A percentile compares a stretch with the other conserved stretches of the same genome.
Conservation (phyloP, 2,113 vertebrate species). For the Pterocles orientalis region DNA sequence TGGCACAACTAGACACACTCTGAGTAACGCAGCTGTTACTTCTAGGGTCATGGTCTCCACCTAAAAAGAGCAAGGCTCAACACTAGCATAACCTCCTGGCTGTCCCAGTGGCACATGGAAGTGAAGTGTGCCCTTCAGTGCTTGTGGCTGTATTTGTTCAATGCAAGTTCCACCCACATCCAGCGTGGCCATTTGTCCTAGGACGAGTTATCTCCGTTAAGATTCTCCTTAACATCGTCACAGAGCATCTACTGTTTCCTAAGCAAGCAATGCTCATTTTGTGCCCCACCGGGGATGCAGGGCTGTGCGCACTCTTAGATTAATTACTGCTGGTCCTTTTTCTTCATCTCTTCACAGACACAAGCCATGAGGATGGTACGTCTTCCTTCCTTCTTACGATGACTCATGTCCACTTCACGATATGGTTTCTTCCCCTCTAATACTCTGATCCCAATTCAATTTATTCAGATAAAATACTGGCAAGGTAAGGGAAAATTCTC, state of each 20-base stretch:
- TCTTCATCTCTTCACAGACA: neutral
- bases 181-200: neutral
- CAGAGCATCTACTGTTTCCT: neutral
- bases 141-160: neutral
- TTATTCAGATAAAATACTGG: neutral
- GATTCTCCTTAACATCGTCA: fast-evolving
- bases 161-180: neutral
- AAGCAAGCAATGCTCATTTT: neutral
- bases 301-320: neutral
- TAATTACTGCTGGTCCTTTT: neutral
- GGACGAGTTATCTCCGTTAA: fast-evolving
- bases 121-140: fast-evolving
- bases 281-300: neutral
- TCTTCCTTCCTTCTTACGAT: neutral
- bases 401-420: fast-evolving
- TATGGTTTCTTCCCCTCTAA: neutral
- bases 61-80: neutral
- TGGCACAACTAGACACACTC: fast-evolving
- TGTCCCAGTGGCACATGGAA: neutral
- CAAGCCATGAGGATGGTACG: fast-evolving
- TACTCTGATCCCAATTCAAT: neutral
- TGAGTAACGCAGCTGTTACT: neutral
- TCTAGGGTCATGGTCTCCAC: neutral
- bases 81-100: fast-evolving
- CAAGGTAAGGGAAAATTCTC: neutral